Conservation (phyloP, 1,140 invertebrate genomes). For the Heliconius melpomene region DNA sequence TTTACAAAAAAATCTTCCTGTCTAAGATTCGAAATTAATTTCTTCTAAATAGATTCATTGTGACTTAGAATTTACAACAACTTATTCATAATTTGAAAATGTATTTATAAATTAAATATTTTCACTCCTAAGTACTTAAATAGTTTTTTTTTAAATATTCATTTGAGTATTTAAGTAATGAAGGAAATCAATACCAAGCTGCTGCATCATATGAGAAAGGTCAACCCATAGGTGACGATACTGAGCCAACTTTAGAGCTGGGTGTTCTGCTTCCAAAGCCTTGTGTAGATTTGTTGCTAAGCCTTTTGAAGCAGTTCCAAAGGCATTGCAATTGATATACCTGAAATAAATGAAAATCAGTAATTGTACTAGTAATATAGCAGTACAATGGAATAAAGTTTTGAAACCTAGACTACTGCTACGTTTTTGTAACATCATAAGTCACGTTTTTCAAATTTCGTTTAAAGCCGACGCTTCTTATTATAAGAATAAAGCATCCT, state of each 20-base stretch:
- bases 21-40: too few relatives aligned
- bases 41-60: too few relatives aligned
- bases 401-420: too few relatives aligned
- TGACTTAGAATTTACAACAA: too few relatives aligned
- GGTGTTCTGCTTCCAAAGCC: slow-evolving; percentile 82
- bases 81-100: too few relatives aligned
- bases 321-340: slow-evolving; percentile 85
- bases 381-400: not conserved
- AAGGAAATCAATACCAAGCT: slow-evolving; percentile 75
- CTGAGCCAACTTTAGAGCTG: slow-evolving; percentile 83
- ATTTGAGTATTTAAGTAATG: too few relatives aligned
- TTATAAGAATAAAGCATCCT: too few relatives aligned
- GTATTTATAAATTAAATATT: too few relatives aligned
- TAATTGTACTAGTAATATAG: not conserved
- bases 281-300: slow-evolving; percentile 82
- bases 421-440: not conserved
- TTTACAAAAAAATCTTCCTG: too few relatives aligned
- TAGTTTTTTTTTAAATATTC: too few relatives aligned
- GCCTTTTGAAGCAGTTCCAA: slow-evolving; percentile 83
- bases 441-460: not conserved
- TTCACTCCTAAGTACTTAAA: too few relatives aligned
- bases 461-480: not conserved
- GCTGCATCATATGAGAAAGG: slow-evolving; percentile 87
- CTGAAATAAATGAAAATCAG: slow-evolving; percentile 42
- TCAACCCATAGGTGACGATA: slow-evolving; percentile 86